These are phyloP conservation scores for Parotocinclus haroldoi DNA, from an alignment of 2,797 vertebrate species.

Conservation along the genomic window DNA sequence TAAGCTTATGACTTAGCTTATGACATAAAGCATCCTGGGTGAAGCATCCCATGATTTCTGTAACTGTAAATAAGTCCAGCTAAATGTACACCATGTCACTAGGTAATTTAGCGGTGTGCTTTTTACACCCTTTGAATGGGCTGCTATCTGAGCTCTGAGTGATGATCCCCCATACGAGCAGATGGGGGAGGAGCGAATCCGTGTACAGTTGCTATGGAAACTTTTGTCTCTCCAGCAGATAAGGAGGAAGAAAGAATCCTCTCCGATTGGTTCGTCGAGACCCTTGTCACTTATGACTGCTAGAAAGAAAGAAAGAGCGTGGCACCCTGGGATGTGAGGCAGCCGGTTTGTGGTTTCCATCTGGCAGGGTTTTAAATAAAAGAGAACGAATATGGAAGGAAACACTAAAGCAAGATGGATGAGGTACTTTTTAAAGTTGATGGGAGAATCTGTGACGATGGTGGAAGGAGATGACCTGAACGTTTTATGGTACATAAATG, in stretches of 20 bases:
- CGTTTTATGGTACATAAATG: conserved; percentile 33
- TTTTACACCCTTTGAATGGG: no score
- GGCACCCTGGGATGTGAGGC: conserved; percentile 11
- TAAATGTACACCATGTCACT: no score
- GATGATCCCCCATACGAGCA: conserved; percentile 5
- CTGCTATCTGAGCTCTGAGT: no score
- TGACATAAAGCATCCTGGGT: no score
- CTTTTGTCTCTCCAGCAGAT: conserved; percentile 65
- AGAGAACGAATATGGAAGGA: not conserved
- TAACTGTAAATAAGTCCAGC: no score
- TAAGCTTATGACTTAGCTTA: no score
- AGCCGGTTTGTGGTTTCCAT: conserved; percentile 28
- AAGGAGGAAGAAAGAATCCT: conserved; percentile 20
- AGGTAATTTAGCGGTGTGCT: no score
- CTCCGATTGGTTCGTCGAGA: conserved; percentile 38
- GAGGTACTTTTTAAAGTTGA: not conserved
- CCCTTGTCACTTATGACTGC: conserved; percentile 11
- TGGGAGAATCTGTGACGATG: not conserved
- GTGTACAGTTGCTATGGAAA: conserved; percentile 70
- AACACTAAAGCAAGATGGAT: not conserved
- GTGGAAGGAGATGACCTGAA: not conserved
- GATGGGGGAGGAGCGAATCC: conserved; percentile 44
- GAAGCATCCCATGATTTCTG: no score
- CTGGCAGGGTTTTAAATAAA: conserved; percentile 11
- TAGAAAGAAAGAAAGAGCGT: conserved; percentile 7